Base-by-base conservation (phyloP, 2,888 invertebrate species). In the Catocala sponsa region DNA sequence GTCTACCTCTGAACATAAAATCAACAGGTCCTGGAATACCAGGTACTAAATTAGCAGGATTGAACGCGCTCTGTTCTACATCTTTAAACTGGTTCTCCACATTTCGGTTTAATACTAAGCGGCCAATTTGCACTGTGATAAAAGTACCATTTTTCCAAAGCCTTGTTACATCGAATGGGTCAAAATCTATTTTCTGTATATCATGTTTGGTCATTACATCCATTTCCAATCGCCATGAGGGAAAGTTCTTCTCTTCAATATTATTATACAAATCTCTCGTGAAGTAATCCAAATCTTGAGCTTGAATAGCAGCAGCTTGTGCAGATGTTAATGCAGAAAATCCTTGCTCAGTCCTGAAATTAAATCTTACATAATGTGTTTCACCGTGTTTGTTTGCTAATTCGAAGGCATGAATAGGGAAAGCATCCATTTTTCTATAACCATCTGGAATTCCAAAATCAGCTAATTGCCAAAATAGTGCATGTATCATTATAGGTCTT, bases 361-460 rank as follows among this genome's bases (percentile, higher is more conserved):
- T 98, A 91, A 98, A 98, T 94, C 98, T 98, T 73, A 97, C 97
- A 85, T 97, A 98, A 70, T 96, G 92, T 6, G 95, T 88, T 59
- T 97, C 95, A 0, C 96, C 95, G 4, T 95, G 88, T n/a, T 91
- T 95, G 87, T 98, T 98, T 32, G 98, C 95, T 67, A 98, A 85
- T 86, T 98, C 98, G 88, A 97, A 98, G 0, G 98, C 97, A 86
- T 99, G 98, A 0, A 97, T 97, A 4, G 98, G 97, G 78, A 97
- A 98, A 47, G 97, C 98, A 81, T 98, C 97, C 98, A 98, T 98
- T 85, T 96, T 96, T 35, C 98, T 95, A 87, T 96, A 97, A 4
- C 98, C 98, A 85, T 98, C 97, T 0, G 98, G 98, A 68, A 97
- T 97, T 15, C 98, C 98, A 73, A 97, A 96, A 89, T 98, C 98